These are phyloP conservation scores for Amblyteles armatorius DNA, from an alignment of 2,888 invertebrate species.

Conservation along the genomic window DNA sequence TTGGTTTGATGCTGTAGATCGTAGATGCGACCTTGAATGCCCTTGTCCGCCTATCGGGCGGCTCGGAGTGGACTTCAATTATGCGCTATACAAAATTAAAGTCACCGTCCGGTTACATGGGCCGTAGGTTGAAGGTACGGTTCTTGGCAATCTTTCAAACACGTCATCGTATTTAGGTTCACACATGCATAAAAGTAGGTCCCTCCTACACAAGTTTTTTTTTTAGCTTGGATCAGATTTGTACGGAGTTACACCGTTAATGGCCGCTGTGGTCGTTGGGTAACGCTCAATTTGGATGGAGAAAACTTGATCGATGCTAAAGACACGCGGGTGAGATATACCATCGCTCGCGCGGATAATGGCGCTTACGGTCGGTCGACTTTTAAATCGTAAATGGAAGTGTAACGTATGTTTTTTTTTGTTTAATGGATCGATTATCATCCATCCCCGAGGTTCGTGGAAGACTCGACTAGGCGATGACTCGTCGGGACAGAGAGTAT, in stretches of 20 bases:
- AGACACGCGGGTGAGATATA: neutral
- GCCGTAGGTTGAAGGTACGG: slow-evolving; percentile 8
- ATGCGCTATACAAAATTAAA: slow-evolving; percentile 44
- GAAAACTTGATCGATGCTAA: slow-evolving; percentile 20
- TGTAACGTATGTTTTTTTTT: slow-evolving; percentile 37
- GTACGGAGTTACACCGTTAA: slow-evolving; percentile 6
- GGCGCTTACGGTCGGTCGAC: slow-evolving; percentile 11
- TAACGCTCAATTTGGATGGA: slow-evolving; percentile 29
- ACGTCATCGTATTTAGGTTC: slow-evolving; percentile 28
- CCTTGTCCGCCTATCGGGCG: slow-evolving; percentile 9
- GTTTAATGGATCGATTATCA: slow-evolving; percentile 54
- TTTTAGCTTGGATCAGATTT: neutral
- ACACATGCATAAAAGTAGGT: slow-evolving; percentile 55
- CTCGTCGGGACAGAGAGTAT: slow-evolving; percentile 19
- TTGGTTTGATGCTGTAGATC: slow-evolving; percentile 43
- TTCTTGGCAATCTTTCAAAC: slow-evolving; percentile 42
- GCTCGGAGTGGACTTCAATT: slow-evolving; percentile 34
- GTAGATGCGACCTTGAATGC: slow-evolving; percentile 19
- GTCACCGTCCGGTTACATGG: neutral
- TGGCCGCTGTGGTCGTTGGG: slow-evolving; percentile 23
- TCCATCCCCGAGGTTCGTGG: slow-evolving; percentile 53
- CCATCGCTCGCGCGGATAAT: slow-evolving; percentile 9
- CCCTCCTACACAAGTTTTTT: slow-evolving; percentile 33
- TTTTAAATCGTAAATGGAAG: slow-evolving; percentile 41
- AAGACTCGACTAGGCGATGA: slow-evolving; percentile 61